These are phyloP conservation scores for Psophia crepitans DNA, from an alignment of 2,113 vertebrate species.

Conservation along the genomic window DNA sequence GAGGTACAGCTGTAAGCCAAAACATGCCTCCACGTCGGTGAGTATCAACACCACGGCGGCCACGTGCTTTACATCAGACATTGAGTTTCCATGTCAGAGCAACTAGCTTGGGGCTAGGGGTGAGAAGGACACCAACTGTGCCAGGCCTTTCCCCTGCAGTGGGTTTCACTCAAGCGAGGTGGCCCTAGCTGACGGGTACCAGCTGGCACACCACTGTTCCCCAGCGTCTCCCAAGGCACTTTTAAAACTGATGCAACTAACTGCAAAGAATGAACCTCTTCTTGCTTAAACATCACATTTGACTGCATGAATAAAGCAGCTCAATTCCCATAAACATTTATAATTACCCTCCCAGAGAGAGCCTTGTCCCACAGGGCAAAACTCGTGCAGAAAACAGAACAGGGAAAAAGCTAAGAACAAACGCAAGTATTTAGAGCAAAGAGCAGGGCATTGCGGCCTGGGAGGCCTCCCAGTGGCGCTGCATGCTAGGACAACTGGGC, in stretches of 20 bases:
- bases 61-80: fast-evolving
- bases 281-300: neutral
- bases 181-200: fast-evolving
- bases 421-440: neutral
- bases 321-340: neutral
- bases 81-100: neutral
- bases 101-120: neutral
- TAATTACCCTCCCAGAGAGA: neutral
- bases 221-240: neutral
- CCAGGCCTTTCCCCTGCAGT: neutral
- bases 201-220: neutral
- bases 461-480: neutral
- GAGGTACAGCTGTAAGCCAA: neutral
- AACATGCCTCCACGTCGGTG: no score
- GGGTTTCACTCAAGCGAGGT: neutral
- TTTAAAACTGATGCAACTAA: neutral
- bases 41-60: neutral
- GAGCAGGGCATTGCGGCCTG: neutral
- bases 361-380: neutral
- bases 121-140: neutral
- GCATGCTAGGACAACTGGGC: neutral
- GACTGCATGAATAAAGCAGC: neutral
- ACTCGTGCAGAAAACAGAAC: neutral
- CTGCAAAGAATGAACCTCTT: neutral
- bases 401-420: neutral